Evolutionary conservation across 2,113 vertebrate species (phyloP).

Genomic region (Macaca mulatta): DNA sequence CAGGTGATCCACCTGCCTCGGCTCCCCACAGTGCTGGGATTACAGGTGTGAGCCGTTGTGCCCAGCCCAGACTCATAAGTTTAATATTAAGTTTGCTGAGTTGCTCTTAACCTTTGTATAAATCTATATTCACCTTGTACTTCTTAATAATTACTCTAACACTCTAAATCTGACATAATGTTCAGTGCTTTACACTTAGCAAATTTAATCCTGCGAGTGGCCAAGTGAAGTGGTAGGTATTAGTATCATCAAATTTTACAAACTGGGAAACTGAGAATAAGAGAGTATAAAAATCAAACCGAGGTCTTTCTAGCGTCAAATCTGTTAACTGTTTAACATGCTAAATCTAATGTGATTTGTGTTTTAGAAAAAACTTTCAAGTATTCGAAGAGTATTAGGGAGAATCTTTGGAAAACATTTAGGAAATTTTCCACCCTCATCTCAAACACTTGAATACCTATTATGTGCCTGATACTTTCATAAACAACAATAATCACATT

Average conservation of each 20-base stretch:
- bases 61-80: not conserved
- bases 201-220: conserved; percentile 21
- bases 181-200: not conserved
- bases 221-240: not conserved
- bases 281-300: not conserved
- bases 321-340: not conserved
- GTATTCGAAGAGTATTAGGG: not conserved
- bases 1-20: too few species aligned
- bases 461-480: not conserved
- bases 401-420: not conserved
- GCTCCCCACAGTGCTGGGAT: too few species aligned
- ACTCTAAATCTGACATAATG: not conserved
- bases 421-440: not conserved
- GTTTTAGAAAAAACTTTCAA: not conserved
- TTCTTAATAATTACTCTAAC: conserved; percentile 12
- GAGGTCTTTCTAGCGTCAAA: not conserved
- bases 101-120: conserved; percentile 43
- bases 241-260: conserved; percentile 34
- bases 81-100: conserved; percentile 6
- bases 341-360: conserved; percentile 8
- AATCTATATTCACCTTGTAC: not conserved
- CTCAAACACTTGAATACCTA: not conserved
- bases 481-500: not conserved
- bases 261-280: conserved; percentile 27
- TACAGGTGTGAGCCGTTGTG: too few species aligned